Percentiles rank a stretch among this genome's conserved stretches.
Evolutionary conservation across 2,888 invertebrate genomes (phyloP).

Genomic region (Junonia oenone): DNA sequence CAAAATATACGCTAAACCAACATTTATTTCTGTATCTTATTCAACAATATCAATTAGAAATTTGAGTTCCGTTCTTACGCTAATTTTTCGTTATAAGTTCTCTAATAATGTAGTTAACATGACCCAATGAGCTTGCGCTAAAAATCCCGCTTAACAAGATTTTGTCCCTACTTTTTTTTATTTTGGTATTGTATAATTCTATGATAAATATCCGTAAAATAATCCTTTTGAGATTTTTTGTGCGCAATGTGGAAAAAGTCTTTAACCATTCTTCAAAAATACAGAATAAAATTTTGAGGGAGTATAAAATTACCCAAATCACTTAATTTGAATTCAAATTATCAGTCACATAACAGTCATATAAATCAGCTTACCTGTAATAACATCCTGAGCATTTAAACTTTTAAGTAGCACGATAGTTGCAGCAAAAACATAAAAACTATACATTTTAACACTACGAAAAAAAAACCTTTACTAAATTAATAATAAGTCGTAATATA

Average conservation of each 20-base stretch:
- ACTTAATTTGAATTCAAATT: neutral
- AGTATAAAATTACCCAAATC: neutral
- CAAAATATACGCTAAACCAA: neutral
- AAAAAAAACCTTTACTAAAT: conserved; percentile 10
- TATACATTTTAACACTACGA: conserved; percentile 42
- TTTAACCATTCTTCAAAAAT: no score
- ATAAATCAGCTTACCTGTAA: conserved; percentile 45
- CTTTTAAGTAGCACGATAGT: conserved; percentile 40
- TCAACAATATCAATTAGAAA: no score
- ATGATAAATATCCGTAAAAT: no score
- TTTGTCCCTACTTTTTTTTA: neutral
- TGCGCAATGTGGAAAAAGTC: no score
- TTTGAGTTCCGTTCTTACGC: no score
- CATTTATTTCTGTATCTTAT: neutral
- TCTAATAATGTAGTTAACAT: no score
- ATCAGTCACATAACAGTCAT: neutral
- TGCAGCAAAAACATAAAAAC: conserved; percentile 37
- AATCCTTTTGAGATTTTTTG: no score
- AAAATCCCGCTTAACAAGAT: no score
- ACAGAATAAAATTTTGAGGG: no score
- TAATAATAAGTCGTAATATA: conserved; percentile 11
- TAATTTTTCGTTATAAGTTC: no score
- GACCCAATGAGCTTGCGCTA: no score
- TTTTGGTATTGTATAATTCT: no score
- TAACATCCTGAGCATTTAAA: conserved; percentile 46